Evolutionary conservation across 2,888 invertebrate species (phyloP).

Genomic region (Torymus tubicola): DNA sequence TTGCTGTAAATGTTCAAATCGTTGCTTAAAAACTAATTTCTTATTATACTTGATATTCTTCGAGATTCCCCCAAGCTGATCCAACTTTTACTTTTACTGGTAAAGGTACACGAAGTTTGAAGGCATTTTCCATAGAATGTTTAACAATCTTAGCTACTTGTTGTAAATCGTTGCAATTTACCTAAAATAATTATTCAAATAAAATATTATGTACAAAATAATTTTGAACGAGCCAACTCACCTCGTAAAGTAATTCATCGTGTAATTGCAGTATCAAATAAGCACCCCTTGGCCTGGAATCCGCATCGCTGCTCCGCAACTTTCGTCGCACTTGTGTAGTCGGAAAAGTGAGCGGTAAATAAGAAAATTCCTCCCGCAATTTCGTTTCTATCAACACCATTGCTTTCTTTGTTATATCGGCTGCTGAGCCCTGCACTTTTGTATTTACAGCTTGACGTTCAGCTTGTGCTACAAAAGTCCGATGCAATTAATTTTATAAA

Average conservation of each 20-base stretch:
- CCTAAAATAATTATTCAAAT: slow-evolving; percentile 73
- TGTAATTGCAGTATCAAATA: slow-evolving; percentile 93
- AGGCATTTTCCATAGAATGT: slow-evolving; percentile 88
- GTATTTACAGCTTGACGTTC: slow-evolving; percentile 98
- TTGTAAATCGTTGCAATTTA: slow-evolving; percentile 79
- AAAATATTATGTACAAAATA: background rate
- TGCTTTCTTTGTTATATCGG: slow-evolving; percentile 95
- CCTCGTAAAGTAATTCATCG: slow-evolving; percentile 97
- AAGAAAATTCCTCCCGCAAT: slow-evolving; percentile 77
- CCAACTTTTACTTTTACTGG: slow-evolving; percentile 93
- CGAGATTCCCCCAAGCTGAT: slow-evolving; percentile 85
- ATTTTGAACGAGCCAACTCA: slow-evolving; percentile 63
- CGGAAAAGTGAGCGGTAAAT: slow-evolving; percentile 63
- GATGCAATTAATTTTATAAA: too few relatives aligned
- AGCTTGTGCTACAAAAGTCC: slow-evolving; percentile 81
- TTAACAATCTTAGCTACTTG: slow-evolving; percentile 83
- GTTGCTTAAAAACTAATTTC: background rate
- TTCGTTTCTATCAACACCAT: slow-evolving; percentile 87
- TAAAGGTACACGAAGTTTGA: slow-evolving; percentile 85
- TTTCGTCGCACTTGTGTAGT: slow-evolving; percentile 61
- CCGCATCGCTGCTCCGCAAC: slow-evolving; percentile 64
- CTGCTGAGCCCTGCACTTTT: slow-evolving; percentile 96
- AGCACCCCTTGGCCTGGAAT: slow-evolving; percentile 74
- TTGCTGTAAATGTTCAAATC: too few relatives aligned
- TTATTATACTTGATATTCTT: slow-evolving; percentile 68